Evolutionary conservation across 2,888 invertebrate genomes (phyloP).

Genomic region (Brachyopa scutellaris): DNA sequence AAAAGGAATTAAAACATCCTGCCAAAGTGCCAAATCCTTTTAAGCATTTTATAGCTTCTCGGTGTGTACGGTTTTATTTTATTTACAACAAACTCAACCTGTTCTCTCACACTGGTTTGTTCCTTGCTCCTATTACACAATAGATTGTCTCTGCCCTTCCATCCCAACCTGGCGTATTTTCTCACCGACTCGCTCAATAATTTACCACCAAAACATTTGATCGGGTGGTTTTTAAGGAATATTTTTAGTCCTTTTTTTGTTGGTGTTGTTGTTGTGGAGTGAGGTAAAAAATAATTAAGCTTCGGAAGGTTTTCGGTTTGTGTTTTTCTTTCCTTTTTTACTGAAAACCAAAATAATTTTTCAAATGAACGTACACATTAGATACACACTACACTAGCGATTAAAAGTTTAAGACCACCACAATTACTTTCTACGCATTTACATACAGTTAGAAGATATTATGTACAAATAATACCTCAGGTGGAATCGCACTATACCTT

Average conservation of each 20-base stretch:
- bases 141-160: not conserved
- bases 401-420: too few species aligned
- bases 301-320: conserved; percentile 19
- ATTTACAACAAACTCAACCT: conserved; percentile 34
- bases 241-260: conserved; percentile 28
- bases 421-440: too few species aligned
- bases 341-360: conserved; percentile 29
- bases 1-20: conserved; percentile 34
- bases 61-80: conserved; percentile 11
- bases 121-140: conserved; percentile 10
- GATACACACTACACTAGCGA: too few species aligned
- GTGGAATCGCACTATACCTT: too few species aligned
- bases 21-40: conserved; percentile 51
- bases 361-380: conserved; percentile 27
- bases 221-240: conserved; percentile 8
- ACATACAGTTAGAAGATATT: too few species aligned
- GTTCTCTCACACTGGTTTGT: not conserved
- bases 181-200: not conserved
- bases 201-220: conserved; percentile 13
- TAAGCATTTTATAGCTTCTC: conserved; percentile 36
- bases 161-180: not conserved
- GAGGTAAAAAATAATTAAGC: conserved; percentile 42
- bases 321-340: not conserved
- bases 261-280: too few species aligned
- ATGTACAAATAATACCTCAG: too few species aligned